Base-by-base conservation (phyloP, 2,113 vertebrate genomes). In the Vulpes vulpes region DNA sequence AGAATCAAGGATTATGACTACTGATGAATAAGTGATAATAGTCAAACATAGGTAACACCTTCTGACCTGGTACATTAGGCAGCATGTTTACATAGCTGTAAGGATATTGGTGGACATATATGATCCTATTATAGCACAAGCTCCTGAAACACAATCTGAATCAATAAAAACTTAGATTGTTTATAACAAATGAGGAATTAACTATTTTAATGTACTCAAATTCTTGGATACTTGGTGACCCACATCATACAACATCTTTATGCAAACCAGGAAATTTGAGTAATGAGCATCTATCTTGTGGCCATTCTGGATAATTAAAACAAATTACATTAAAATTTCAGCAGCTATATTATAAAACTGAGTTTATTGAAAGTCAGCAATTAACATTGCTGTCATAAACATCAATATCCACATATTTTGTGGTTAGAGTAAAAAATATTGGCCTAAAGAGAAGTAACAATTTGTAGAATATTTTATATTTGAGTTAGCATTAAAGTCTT, bases 31-130 rank as follows among this genome's bases (percentile, higher is more conserved):
- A 59, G 43, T 67, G 69, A 69, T 43, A 96, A 16, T 91, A 79
- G 22, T 90, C 8, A 95, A 71, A 92, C 93, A 94, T 55, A 11
- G 35, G 65, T 78, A 78, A 96, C 96, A 25, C 17, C 32, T 94
- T 92, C 17, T 53, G 19, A 57, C 8, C n/a, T 38, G 19, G 12
- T 20, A 2, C 11, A 16, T 62, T 78, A 57, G 25, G 19, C 14
- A 80, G n/a, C 20, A 38, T 91, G 71, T 92, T 69, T 86, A 22
- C 11, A 67, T 38, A 87, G 32, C 67, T 57, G 1, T 74, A 38
- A 94, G 71, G 14, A 60, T 23, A 60, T 7, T n/a, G 55, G 27
- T 60, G 55, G 71, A 51, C 11, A 32, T 51, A 49, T 11, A 81
- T 59, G 23, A 64, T 0, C 4, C 5, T 14, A 16, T 0, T 69